Base-by-base conservation (phyloP, 1,140 invertebrate genomes). In the Drosophila rufa region DNA sequence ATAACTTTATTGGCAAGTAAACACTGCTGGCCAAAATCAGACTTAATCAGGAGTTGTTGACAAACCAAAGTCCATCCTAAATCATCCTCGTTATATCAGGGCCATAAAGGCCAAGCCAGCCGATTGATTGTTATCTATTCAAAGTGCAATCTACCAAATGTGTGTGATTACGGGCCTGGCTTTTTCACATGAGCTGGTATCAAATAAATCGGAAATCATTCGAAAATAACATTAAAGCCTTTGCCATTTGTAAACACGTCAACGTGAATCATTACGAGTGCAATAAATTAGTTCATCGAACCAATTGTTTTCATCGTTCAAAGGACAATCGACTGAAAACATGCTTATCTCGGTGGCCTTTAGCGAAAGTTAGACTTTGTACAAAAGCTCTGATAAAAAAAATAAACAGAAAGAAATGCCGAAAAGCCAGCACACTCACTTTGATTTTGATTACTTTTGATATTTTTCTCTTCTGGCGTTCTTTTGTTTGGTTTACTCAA, bases 31-130 rank as follows among this genome's bases (percentile, higher is more conserved):
- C 38, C 1, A 12, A 61, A 61, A 66, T 61, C 58, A 27, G 17
- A 22, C 27, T 17, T 45, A 62, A 66, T 67, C 64, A 19, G 14
- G 43, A 17, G 33, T 25, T 55, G 40, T 68, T 70, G 40, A 45
- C 48, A 55, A 68, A 69, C 4, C 67, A 70, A 68, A 70, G 67
- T 68, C 64, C 40, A 68, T 40, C 51, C 64, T 70, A 68, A 68
- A 70, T 70, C 64, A 64, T 65, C 66, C 38, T 66, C 19, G 33
- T 17, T 36, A 65, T 51, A 64, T 65, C 47, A 38, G 48, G 46
- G 48, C 40, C 53, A 19, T 70, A 70, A 70, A 65, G 38, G 8
- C 17, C 19, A 30, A 30, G 40, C 40, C 40, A 56, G 48, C 17
- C 48, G 17, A 38, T 55, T 38, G 67, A 70, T 70, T 68, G 47